Base-by-base conservation (phyloP, 2,113 vertebrate genomes). In the Solea solea region DNA sequence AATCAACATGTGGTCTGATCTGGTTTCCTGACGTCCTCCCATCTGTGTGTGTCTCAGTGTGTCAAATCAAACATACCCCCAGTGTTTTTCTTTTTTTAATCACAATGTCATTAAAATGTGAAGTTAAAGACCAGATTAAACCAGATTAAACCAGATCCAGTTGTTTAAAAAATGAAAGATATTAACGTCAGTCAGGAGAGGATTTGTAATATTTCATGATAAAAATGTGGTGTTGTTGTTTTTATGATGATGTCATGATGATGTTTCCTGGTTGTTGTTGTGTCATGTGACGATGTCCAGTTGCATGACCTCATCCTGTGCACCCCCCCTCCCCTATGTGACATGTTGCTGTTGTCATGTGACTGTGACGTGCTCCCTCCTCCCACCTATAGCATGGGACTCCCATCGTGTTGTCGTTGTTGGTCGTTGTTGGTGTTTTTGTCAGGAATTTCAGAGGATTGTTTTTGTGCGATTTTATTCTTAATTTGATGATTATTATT, bases 261-360 rank as follows among this genome's bases (percentile, higher is more conserved):
- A 9, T 76, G 51, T 34, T 77, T 56, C 65, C 58, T 4, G 72
- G 56, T 50, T 65, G 59, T 15, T 40, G 9, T 59, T 63, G 27
- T 76, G 12, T 48, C 14, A 15, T 48, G 21, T 67, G 0, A 59
- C 50, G 9, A 16, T 69, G 79, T 92, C 72, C 63, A 88, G 64
- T 54, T 87, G 93, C 92, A 93, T 93, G 93, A 85, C 68, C 45
- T 88, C 90, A 88, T 73, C 64, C 80, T 64, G 67, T 88, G 84
- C 74, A 46, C 64, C 83, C 58, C 28, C 11, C 53, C 21, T 44
- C 40, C 63, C 82, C 61, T 66, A 28, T 84, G 79, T 89, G 76
- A 86, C 34, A 78, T 86, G 64, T 71, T 80, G 75, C 70, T 6
- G 79, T 83, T 69, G 81, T 85, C 72, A 74, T 82, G 83, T 81